phyloP scores from a whole-genome alignment of 2,888 invertebrate species.

The Molorchus minor region DNA sequence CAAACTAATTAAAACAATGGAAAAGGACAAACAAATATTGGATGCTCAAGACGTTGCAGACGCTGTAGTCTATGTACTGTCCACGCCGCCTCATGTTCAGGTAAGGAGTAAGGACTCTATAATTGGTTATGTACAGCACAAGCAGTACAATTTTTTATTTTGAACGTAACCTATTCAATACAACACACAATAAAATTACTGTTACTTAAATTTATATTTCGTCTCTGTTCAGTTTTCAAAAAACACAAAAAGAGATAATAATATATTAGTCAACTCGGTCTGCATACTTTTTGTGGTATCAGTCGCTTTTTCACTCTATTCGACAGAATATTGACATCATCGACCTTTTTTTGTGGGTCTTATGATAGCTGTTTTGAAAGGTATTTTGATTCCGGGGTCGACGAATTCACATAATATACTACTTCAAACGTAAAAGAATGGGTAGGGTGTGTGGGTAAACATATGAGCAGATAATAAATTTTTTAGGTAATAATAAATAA shows the following conservation, averaged over 20 bases:
- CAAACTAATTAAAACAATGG: neutral
- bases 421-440: no score
- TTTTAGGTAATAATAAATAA: no score
- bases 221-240: neutral
- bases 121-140: conserved; percentile 6
- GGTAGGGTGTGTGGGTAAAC: no score
- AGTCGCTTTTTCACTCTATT: no score
- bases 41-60: conserved; percentile 3
- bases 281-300: no score
- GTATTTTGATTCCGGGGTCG: no score
- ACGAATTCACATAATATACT: no score
- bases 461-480: no score
- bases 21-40: conserved; percentile 5
- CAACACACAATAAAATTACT: neutral
- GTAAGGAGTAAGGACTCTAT: neutral
- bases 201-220: neutral
- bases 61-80: conserved; percentile 2
- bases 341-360: no score
- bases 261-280: neutral
- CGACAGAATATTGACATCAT: no score
- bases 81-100: conserved; percentile 20
- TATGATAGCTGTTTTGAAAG: no score
- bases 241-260: neutral
- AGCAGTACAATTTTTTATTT: conserved; percentile 14
- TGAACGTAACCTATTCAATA: neutral